Conservation (phyloP, 2,888 invertebrate genomes). For the Diadromus collaris region DNA sequence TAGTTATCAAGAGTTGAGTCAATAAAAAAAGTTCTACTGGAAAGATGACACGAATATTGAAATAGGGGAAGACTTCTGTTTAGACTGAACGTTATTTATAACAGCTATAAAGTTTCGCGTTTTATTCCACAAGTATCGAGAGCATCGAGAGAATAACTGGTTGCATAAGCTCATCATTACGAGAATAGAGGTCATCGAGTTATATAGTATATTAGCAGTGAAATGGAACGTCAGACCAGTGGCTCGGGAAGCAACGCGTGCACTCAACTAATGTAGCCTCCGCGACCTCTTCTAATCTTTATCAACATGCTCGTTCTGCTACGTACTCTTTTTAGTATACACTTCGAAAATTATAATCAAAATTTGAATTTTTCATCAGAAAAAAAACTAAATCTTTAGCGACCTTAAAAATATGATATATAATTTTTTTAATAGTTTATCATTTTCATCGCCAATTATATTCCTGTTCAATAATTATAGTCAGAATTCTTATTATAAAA, state of each 20-base stretch:
- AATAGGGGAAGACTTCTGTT: not conserved
- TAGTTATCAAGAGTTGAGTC: not conserved
- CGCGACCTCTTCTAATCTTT: slow-evolving; percentile 45
- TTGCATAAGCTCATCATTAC: slow-evolving; percentile 54
- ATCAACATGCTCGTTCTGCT: not conserved
- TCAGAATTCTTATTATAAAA: not conserved
- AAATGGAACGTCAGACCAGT: slow-evolving; percentile 11
- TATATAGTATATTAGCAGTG: slow-evolving; percentile 17
- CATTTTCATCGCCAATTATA: not conserved
- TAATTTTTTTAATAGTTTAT: not conserved
- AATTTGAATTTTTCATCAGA: not conserved
- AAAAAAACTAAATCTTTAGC: not conserved
- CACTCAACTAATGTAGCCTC: slow-evolving; percentile 26
- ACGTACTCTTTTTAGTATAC: not conserved
- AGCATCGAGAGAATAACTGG: slow-evolving; percentile 21
- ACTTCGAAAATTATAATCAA: not conserved
- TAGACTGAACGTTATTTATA: slow-evolving; percentile 16
- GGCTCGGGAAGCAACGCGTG: not conserved
- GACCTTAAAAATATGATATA: not conserved
- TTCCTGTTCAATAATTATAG: not conserved
- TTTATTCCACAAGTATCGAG: slow-evolving; percentile 39
- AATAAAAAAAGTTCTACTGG: not conserved
- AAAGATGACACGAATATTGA: not conserved
- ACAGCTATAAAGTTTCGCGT: slow-evolving; percentile 13
- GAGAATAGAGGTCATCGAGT: slow-evolving; percentile 34